Base-by-base conservation (phyloP, 2,113 vertebrate species). In the Xiphophorus maculatus region DNA sequence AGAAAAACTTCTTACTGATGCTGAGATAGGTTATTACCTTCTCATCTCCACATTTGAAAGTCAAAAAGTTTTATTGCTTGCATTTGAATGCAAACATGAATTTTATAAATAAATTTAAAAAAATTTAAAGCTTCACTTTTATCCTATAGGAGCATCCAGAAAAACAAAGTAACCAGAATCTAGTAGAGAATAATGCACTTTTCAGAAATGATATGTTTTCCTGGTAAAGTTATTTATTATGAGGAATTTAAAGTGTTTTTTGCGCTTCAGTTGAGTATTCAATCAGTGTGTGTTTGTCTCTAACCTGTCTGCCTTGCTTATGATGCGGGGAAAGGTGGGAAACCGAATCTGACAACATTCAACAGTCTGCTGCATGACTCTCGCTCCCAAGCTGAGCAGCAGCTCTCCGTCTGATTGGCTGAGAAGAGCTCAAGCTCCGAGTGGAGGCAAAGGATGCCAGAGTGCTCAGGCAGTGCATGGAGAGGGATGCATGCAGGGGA, bases 331-430 rank as follows among this genome's bases (percentile, higher is more conserved):
- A 73, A 66, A 74, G 19, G 48, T 9, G 1, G 33, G 61, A 70
- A 64, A 66, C 66, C 62, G 40, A 63, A 42, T 9, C 9, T 29
- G 27, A 9, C 48, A 81, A n/a, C 66, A 40, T 60, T 27, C 14
- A 67, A 51, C 81, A 70, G 69, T 80, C 80, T 85, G 61, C 76
- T 42, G 37, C 81, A 44, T 32, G 71, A 63, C 75, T 82, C 69
- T 72, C 40, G 22, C 63, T 71, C 63, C 68, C 68, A 25, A 74
- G 35, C 83, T 69, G 78, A n/a, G 82, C 67, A 44, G 70, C 72
- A 69, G 48, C 28, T 66, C 67, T 1, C 63, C 42, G 44, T 93
- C 85, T 93, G 92, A 94, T 94, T 94, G 93, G 93, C 87, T 88
- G 84, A 87, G 69, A 79, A 64, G 62, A 74, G 70, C 81, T 73